Percentiles rank a stretch among this genome's conserved stretches.
Conservation (phyloP, 30 jellyfish, hydroid and myxozoan genomes). For the Hydractinia symbiolongicarpus region DNA sequence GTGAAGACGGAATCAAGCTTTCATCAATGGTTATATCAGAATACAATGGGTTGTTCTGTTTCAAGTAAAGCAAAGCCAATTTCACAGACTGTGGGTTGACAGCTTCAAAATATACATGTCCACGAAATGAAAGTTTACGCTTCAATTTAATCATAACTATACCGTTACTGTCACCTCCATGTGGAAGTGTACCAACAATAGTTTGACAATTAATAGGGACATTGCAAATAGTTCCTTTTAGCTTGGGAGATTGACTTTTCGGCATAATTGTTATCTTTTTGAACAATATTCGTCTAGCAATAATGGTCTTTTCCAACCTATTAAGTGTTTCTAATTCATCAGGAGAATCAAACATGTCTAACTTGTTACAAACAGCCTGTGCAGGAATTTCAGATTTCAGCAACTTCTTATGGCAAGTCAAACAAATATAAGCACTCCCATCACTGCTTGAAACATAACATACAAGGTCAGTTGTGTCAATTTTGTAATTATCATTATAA, state of each 20-base stretch:
- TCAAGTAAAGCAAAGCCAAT: conserved; percentile 13
- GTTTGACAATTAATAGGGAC: not conserved
- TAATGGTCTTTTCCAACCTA: not conserved
- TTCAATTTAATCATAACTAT: conserved; percentile 2
- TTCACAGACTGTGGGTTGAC: conserved; percentile 14
- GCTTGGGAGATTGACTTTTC: not conserved
- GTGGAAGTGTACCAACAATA: not conserved
- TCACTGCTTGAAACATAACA: not conserved
- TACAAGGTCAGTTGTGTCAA: not conserved
- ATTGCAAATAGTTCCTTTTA: conserved; percentile 23
- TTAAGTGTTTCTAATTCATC: not conserved
- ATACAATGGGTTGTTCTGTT: conserved; percentile 17
- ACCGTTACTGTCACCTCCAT: conserved; percentile 14
- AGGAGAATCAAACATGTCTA: not conserved
- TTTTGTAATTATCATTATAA: not conserved
- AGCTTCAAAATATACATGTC: not conserved
- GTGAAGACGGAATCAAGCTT: not conserved
- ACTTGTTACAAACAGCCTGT: conserved; percentile 3
- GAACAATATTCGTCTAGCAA: not conserved
- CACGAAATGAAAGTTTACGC: not conserved
- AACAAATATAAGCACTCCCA: not conserved
- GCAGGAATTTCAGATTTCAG: not conserved
- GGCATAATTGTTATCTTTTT: conserved; percentile 27
- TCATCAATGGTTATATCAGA: not conserved
- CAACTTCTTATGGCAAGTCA: conserved; percentile 1